A percentile compares a stretch with the other conserved stretches of the same genome.
These are phyloP conservation scores for Callosobruchus maculatus DNA, from an alignment of 2,888 invertebrate species.

Conservation along the genomic window DNA sequence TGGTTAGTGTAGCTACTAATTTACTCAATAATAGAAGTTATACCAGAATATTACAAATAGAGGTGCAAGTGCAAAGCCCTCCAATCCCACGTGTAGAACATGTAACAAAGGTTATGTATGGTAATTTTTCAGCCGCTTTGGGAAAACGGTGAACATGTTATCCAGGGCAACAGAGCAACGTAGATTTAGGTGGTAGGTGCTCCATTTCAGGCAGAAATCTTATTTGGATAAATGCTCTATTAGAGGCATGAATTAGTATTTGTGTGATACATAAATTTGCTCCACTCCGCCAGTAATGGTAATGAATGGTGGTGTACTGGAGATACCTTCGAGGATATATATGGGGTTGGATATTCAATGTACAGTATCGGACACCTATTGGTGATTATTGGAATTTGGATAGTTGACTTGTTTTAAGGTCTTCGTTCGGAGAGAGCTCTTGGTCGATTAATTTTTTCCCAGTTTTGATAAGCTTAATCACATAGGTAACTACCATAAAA, in stretches of 20 bases:
- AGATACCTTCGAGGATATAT: not conserved
- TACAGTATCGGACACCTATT: not conserved
- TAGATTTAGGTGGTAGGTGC: not conserved
- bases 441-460: too few species aligned
- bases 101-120: not conserved
- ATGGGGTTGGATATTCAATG: not conserved
- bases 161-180: not conserved
- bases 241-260: not conserved
- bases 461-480: too few species aligned
- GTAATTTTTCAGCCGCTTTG: not conserved
- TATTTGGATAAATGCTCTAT: not conserved
- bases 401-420: too few species aligned
- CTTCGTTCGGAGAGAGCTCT: too few species aligned
- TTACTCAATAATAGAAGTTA: too few species aligned
- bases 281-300: not conserved
- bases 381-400: not conserved
- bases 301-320: not conserved
- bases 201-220: not conserved
- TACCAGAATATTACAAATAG: too few species aligned
- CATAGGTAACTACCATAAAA: too few species aligned
- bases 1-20: too few species aligned
- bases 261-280: not conserved
- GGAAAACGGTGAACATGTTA: not conserved
- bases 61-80: too few species aligned
- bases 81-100: too few species aligned